Percentiles rank a stretch among this genome's conserved stretches.
Evolutionary conservation across 2,888 invertebrate genomes (phyloP).

Genomic region (Rhodophaea formosa): DNA sequence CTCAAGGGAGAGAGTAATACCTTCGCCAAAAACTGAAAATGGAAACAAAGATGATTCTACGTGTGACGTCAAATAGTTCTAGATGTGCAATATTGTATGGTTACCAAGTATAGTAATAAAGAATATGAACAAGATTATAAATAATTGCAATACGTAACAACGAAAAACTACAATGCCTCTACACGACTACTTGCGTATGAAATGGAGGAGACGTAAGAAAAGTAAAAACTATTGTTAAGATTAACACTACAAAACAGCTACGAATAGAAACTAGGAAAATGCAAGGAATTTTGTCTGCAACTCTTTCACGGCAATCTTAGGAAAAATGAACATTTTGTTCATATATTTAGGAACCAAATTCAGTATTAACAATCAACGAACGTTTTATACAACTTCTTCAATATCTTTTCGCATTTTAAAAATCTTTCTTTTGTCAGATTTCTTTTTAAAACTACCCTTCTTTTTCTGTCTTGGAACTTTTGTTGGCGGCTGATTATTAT

Average conservation of each 20-base stretch:
- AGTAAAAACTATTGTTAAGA: not conserved
- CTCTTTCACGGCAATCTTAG: not conserved
- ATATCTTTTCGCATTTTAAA: conserved; percentile 67
- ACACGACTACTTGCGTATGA: not conserved
- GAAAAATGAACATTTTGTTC: not conserved
- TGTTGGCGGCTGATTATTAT: conserved; percentile 44
- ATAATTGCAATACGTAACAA: not conserved
- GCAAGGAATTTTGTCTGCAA: not conserved
- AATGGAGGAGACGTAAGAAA: not conserved
- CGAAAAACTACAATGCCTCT: conserved; percentile 4
- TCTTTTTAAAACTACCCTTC: conserved; percentile 58
- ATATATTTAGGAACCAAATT: not conserved
- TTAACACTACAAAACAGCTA: not conserved
- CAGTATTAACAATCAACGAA: not conserved
- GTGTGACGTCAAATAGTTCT: not conserved
- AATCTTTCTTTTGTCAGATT: conserved; percentile 57
- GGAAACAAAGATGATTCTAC: no score
- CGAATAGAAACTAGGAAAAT: conserved; percentile 1
- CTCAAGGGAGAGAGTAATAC: no score
- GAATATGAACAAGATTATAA: not conserved
- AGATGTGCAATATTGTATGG: not conserved
- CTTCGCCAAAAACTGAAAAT: no score
- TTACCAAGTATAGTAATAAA: not conserved
- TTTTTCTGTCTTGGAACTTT: conserved; percentile 57
- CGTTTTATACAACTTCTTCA: conserved; percentile 60